phyloP scores from a whole-genome alignment of 2,888 invertebrate species.

The Panorpa germanica region DNA sequence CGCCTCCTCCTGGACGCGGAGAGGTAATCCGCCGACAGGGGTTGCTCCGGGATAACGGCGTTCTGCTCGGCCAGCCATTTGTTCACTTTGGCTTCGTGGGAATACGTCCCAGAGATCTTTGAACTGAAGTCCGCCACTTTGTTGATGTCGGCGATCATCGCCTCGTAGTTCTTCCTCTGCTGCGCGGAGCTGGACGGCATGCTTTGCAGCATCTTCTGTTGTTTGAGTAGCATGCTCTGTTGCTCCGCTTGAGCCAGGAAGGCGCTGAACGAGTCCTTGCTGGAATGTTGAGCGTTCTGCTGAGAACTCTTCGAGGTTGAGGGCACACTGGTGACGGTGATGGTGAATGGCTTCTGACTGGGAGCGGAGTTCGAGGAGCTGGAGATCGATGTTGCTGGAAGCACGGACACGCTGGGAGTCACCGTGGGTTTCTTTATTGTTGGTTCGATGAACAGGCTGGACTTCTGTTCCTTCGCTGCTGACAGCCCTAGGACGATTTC shows the following conservation, averaged over 20 bases:
- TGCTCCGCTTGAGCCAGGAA: constrained; percentile 47
- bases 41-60: constrained; percentile 41
- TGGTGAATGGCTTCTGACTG: constrained; percentile 65
- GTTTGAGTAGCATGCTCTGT: constrained; percentile 44
- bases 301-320: no score
- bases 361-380: constrained; percentile 32
- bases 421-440: constrained; percentile 44
- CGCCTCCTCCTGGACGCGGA: constrained; percentile 16
- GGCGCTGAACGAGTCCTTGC: constrained; percentile 41
- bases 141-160: constrained; percentile 49
- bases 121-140: constrained; percentile 47
- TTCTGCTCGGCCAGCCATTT: constrained; percentile 78
- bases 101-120: constrained; percentile 38
- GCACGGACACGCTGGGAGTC: constrained; percentile 66
- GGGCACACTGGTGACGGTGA: constrained; percentile 69
- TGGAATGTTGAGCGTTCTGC: no score
- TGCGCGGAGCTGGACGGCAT: constrained; percentile 25
- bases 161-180: constrained; percentile 52
- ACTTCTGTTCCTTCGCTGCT: constrained; percentile 61
- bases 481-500: constrained; percentile 80
- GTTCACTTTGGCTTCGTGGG: constrained; percentile 77
- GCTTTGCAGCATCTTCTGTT: constrained; percentile 40
- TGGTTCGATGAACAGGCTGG: no score
- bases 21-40: constrained; percentile 24
- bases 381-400: constrained; percentile 53